phyloP scores from a whole-genome alignment of 2,888 invertebrate genomes.

The Aromia moschata region DNA sequence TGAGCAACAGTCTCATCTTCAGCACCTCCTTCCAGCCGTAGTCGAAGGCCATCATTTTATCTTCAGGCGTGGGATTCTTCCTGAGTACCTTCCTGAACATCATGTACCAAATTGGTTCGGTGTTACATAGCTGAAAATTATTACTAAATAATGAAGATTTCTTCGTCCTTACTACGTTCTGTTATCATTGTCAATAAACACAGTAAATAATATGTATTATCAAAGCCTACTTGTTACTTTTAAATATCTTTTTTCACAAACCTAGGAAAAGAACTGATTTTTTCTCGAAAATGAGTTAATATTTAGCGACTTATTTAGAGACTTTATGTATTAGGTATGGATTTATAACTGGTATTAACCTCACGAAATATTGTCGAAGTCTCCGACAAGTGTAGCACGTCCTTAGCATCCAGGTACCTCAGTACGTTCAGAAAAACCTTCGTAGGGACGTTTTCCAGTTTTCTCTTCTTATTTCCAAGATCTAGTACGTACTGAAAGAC shows the following conservation, averaged over 20 bases:
- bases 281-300: neutral
- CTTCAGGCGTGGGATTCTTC: constrained; percentile 40
- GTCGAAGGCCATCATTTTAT: constrained; percentile 37
- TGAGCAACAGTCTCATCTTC: constrained; percentile 34
- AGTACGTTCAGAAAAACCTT: constrained; percentile 50
- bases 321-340: too few species aligned
- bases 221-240: too few species aligned
- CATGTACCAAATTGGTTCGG: constrained; percentile 39
- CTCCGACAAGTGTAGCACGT: constrained; percentile 36
- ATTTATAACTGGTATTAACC: too few species aligned
- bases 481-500: constrained; percentile 38
- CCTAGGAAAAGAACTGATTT: neutral
- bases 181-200: too few species aligned
- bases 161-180: too few species aligned
- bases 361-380: constrained; percentile 44
- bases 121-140: constrained; percentile 43
- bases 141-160: too few species aligned
- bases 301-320: neutral
- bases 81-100: constrained; percentile 39
- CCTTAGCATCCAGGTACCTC: constrained; percentile 36
- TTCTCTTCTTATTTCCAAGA: constrained; percentile 30
- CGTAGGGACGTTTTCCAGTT: constrained; percentile 42
- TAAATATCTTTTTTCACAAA: too few species aligned
- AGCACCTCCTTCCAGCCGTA: constrained; percentile 40
- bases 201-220: too few species aligned